Percentiles rank a stretch among this genome's conserved stretches.
Evolutionary conservation across 2,113 vertebrate species (phyloP).

Genomic region (Oreocharis arfaki): DNA sequence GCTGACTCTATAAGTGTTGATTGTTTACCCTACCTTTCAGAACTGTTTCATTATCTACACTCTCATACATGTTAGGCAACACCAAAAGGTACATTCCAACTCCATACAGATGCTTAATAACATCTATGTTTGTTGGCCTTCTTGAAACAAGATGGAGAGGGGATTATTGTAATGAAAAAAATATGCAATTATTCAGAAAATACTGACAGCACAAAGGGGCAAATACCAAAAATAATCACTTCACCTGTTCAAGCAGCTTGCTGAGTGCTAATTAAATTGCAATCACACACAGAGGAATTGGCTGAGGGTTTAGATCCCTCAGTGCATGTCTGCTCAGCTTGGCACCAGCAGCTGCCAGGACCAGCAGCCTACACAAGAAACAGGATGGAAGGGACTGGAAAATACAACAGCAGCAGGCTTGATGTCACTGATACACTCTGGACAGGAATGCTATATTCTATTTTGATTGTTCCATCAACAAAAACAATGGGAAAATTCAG

Average conservation of each 20-base stretch:
- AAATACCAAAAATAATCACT: background rate
- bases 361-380: background rate
- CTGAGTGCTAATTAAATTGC: conserved; percentile 3
- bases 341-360: background rate
- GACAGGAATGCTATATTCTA: background rate
- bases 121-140: background rate
- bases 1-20: background rate
- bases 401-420: background rate
- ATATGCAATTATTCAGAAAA: background rate
- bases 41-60: background rate
- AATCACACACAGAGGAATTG: background rate
- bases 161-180: background rate
- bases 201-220: background rate
- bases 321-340: background rate
- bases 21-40: background rate
- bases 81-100: background rate
- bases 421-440: background rate
- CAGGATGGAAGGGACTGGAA: background rate
- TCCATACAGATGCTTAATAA: background rate
- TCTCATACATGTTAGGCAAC: background rate
- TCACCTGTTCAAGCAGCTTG: background rate
- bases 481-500: background rate
- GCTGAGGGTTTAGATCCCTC: background rate
- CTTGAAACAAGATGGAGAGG: background rate
- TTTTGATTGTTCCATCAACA: background rate